Evolutionary conservation across 2,888 invertebrate genomes (phyloP).

Genomic region (Macrophya annulata): DNA sequence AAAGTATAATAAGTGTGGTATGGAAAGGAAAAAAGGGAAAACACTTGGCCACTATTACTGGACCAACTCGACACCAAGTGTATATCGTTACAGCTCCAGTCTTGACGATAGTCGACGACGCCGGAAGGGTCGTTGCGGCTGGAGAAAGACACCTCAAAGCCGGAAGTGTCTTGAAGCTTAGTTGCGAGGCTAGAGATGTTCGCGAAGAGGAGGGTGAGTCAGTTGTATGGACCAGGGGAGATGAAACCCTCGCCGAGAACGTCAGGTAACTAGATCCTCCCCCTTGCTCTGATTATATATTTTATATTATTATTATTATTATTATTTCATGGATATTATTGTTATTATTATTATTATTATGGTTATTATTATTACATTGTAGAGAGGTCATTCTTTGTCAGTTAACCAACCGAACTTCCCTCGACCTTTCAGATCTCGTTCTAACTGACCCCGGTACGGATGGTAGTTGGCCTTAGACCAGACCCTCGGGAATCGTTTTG

Average conservation of each 20-base stretch:
- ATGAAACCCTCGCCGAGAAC: constrained; percentile 80
- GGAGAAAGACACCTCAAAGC: constrained; percentile 84
- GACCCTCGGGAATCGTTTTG: not conserved
- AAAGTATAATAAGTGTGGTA: not conserved
- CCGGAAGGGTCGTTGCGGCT: constrained; percentile 80
- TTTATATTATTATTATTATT: not conserved
- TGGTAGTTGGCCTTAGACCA: not conserved
- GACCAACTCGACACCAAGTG: constrained; percentile 32
- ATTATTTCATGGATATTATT: not conserved
- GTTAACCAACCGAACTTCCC: not conserved
- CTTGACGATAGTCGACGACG: constrained; percentile 83
- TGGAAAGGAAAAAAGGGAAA: constrained; percentile 11
- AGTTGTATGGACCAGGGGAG: constrained; percentile 82
- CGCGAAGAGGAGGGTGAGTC: constrained; percentile 78
- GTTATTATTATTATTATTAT: no score
- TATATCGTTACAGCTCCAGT: constrained; percentile 81
- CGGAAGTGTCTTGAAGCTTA: constrained; percentile 82
- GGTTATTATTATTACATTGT: not conserved
- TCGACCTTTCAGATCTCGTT: not conserved
- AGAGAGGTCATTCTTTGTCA: not conserved
- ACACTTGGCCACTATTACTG: constrained; percentile 14
- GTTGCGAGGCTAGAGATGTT: constrained; percentile 80
- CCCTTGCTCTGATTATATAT: constrained; percentile 15
- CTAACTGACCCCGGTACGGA: not conserved
- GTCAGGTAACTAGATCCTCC: constrained; percentile 79